These are phyloP conservation scores for Caenorhabditis briggsae DNA, from an alignment of 1,140 invertebrate genomes.

Conservation along the genomic window DNA sequence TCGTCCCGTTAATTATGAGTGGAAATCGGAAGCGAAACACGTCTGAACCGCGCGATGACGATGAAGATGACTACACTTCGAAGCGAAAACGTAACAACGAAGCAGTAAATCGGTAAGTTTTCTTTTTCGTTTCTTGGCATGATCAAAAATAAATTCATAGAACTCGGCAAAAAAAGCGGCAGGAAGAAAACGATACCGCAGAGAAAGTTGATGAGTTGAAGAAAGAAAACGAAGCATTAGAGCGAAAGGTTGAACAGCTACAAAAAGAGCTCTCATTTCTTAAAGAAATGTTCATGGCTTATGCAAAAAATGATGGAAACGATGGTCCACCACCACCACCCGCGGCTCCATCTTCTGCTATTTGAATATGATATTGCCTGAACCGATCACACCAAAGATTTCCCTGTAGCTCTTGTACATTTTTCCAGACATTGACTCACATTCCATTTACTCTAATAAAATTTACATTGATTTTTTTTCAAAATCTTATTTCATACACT, in stretches of 20 bases:
- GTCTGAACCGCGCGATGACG: constrained; percentile 42
- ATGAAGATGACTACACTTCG: constrained; percentile 63
- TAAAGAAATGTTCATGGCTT: constrained; percentile 69
- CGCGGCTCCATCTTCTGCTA: neutral
- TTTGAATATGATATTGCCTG: neutral
- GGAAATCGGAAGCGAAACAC: constrained; percentile 41
- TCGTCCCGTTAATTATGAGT: neutral
- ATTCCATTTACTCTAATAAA: neutral
- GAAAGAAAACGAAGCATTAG: constrained; percentile 63
- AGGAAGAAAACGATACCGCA: constrained; percentile 66
- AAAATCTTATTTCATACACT: neutral
- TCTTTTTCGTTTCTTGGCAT: neutral
- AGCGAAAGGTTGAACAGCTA: constrained; percentile 65
- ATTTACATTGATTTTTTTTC: neutral
- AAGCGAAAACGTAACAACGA: constrained; percentile 68
- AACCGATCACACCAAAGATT: neutral
- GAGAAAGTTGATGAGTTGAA: constrained; percentile 64
- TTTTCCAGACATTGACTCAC: neutral
- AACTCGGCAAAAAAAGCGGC: constrained; percentile 67
- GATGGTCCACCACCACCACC: constrained; percentile 49
- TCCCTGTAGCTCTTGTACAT: constrained; percentile 28
- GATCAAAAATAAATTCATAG: constrained; percentile 6
- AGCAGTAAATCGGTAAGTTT: constrained; percentile 64
- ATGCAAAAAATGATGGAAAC: constrained; percentile 66
- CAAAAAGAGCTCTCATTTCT: constrained; percentile 67